Evolutionary conservation across 2,113 vertebrate species (phyloP).

Genomic region (Labeo catla): DNA sequence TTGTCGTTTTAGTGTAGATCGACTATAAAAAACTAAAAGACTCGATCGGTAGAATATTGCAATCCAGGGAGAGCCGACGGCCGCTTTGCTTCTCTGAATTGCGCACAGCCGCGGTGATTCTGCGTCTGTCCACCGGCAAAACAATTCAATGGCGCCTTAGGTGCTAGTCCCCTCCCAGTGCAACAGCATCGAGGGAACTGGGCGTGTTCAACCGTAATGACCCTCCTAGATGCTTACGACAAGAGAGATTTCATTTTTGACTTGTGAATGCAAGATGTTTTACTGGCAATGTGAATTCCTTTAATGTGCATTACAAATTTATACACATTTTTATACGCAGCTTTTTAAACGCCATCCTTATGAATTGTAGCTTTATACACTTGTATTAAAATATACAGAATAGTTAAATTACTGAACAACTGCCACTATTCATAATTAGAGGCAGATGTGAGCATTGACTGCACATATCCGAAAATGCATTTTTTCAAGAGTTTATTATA

Average conservation of each 20-base stretch:
- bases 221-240: neutral
- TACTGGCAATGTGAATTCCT: neutral
- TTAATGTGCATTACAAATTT: neutral
- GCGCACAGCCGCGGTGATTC: constrained; percentile 38
- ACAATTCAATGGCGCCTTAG: constrained; percentile 20
- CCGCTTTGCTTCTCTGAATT: constrained; percentile 21
- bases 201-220: constrained; percentile 23
- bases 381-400: neutral
- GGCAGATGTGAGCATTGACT: too few relatives aligned
- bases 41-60: neutral
- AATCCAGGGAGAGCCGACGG: constrained; percentile 2
- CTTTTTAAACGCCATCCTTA: neutral
- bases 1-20: constrained; percentile 28
- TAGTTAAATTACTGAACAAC: neutral
- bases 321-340: too few relatives aligned
- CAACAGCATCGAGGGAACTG: neutral
- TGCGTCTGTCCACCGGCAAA: constrained; percentile 29
- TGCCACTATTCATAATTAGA: too few relatives aligned
- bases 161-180: constrained; percentile 33
- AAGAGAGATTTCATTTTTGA: neutral
- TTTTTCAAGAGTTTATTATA: neutral
- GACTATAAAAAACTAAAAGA: neutral
- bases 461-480: too few relatives aligned
- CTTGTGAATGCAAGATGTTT: neutral
- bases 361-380: neutral